Conservation (phyloP, 1,140 invertebrate species). For the Holotrichia oblita region DNA sequence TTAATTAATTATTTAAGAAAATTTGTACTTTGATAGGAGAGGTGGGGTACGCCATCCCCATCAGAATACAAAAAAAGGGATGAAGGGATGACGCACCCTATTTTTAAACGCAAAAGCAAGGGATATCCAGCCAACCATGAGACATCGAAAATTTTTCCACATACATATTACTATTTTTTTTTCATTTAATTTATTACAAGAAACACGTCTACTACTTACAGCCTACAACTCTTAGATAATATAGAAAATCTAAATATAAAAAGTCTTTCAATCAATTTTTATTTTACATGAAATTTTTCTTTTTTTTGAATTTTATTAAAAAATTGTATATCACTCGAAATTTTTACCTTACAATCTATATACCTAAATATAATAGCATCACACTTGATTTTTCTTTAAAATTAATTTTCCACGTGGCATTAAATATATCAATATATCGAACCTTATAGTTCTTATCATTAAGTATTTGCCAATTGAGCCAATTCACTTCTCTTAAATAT, state of each 20-base stretch:
- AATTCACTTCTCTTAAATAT: slow-evolving; percentile 33
- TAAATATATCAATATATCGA: background rate
- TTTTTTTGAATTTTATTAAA: slow-evolving; percentile 36
- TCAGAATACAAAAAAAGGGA: slow-evolving; percentile 15
- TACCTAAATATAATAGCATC: slow-evolving; percentile 32
- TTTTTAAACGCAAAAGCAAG: slow-evolving; percentile 52
- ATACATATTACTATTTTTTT: too few relatives aligned
- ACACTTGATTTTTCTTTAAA: slow-evolving; percentile 33
- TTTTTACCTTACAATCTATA: slow-evolving; percentile 35
- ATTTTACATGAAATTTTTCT: slow-evolving; percentile 47
- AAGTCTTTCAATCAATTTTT: slow-evolving; percentile 47
- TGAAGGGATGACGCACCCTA: slow-evolving; percentile 13
- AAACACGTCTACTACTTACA: slow-evolving; percentile 1
- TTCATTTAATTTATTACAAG: slow-evolving; percentile 30
- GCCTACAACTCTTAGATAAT: background rate
- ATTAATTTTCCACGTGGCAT: slow-evolving; percentile 20
- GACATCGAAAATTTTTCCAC: slow-evolving; percentile 25
- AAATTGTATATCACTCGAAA: slow-evolving; percentile 33
- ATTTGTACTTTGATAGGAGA: slow-evolving; percentile 59
- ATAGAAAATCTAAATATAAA: slow-evolving; percentile 40
- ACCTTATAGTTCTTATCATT: slow-evolving; percentile 10
- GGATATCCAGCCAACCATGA: slow-evolving; percentile 53
- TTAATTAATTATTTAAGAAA: slow-evolving; percentile 46
- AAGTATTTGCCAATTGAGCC: slow-evolving; percentile 40
- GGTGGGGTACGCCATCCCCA: slow-evolving; percentile 20